phyloP scores from a whole-genome alignment of 2,113 vertebrate genomes.

The Archilochus colubris region DNA sequence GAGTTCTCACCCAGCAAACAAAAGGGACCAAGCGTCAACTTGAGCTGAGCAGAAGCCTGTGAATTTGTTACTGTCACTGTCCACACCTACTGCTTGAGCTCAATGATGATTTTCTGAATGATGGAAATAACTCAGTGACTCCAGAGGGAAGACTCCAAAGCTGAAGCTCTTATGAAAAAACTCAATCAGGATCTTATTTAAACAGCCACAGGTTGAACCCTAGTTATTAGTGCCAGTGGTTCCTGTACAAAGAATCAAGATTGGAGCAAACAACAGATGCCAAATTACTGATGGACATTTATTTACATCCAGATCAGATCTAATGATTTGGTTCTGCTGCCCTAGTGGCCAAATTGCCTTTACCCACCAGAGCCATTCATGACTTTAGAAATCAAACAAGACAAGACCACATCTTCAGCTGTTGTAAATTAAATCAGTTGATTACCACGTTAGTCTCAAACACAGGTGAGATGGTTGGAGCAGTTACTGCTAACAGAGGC shows the following conservation, averaged over 20 bases:
- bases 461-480: neutral
- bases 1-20: rapidly evolving
- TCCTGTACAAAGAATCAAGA: neutral
- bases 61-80: neutral
- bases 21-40: neutral
- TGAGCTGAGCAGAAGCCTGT: neutral
- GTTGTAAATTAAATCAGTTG: neutral
- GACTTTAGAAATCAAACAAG: neutral
- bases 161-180: neutral
- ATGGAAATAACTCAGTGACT: neutral
- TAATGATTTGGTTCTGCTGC: neutral
- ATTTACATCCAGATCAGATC: neutral
- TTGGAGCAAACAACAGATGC: neutral
- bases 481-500: neutral
- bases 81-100: neutral
- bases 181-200: neutral
- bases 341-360: neutral
- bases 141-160: neutral
- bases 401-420: constrained; percentile 6
- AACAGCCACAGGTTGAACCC: neutral
- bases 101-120: neutral
- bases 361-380: neutral
- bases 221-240: neutral
- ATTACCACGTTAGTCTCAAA: neutral
- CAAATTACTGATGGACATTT: constrained; percentile 19